Base-by-base conservation (phyloP, 2,888 invertebrate species). In the Deilephila elpenor region DNA sequence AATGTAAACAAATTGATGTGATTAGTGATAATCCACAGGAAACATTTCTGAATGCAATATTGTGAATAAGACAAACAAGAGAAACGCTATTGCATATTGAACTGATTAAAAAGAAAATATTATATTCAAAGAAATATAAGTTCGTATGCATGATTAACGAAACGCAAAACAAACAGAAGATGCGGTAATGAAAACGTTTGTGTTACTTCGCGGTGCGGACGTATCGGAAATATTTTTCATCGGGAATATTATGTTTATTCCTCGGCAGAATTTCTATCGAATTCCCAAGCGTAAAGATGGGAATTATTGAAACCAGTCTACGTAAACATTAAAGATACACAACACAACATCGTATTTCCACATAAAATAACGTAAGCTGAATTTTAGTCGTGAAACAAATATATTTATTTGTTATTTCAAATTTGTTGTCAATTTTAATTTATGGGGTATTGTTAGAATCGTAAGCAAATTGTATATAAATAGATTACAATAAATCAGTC, bases 281-380 rank as follows among this genome's bases (percentile, higher is more conserved):
- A 78, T 75, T 76, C 67, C 67, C 67, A 51, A 67, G 44, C 67
- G 67, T 44, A 25, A 44, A 5, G 67, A 25, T 44, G 44, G n/a
- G 51, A 44, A 51, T 20, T 51, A 67, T 67, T 67, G 44, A 51
- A 67, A 51, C 20, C 51, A 17, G 67, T 67, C 51, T 67, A 25
- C 17, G 17, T 25, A 67, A 67, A 67, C 51, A 67, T 51, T 51
- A 51, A 20, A 51, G 17, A 44, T 67, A 44, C 44, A 6, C 25
- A 34, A 19, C 1, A 32, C 6, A 44, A 17, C 17, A 51, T 44
- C 6, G 44, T 20, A 14, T 19, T 44, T 44, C 3, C n/a, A 1
- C 34, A 17, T 17, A 17, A 62, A 7, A 11, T 44, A 34, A 32
- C n/a, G 32, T 7, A 34, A 29, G 7, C 34, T 32, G 61, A 14